Evolutionary conservation across 2,113 vertebrate genomes (phyloP).

Genomic region (Daphoenositta chrysoptera): DNA sequence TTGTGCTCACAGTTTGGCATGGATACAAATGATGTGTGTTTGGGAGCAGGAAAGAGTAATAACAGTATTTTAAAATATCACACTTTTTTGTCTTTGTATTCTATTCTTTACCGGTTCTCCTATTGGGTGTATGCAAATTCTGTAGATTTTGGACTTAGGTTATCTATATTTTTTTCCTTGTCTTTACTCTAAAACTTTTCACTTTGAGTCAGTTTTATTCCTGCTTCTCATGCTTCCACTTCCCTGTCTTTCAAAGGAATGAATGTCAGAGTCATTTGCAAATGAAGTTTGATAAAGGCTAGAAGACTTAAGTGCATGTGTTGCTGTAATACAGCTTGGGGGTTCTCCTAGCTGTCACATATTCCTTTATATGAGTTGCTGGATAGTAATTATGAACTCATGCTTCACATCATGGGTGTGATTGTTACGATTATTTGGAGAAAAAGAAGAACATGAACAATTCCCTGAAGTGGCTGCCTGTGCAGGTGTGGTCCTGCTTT

Average conservation of each 20-base stretch:
- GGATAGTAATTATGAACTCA: background rate
- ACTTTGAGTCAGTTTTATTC: background rate
- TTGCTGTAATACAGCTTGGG: background rate
- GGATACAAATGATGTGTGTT: accelerated
- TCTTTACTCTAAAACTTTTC: background rate
- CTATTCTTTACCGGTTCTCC: background rate
- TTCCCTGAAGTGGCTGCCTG: background rate
- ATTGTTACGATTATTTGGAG: background rate
- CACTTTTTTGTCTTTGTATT: background rate
- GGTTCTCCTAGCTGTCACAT: background rate
- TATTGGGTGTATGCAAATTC: background rate
- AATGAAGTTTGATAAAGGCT: background rate
- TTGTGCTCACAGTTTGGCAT: background rate
- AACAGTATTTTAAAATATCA: background rate
- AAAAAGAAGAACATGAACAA: background rate
- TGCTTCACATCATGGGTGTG: background rate
- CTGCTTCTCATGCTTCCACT: background rate
- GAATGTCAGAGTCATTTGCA: background rate
- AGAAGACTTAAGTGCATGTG: background rate
- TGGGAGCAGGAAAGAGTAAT: background rate
- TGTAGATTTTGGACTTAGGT: background rate
- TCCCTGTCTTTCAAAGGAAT: background rate
- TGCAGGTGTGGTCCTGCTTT: background rate
- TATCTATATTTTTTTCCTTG: background rate
- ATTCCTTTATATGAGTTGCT: background rate